Evolutionary conservation across 2,797 vertebrate genomes (phyloP).

Genomic region (Gadopsis marmoratus): DNA sequence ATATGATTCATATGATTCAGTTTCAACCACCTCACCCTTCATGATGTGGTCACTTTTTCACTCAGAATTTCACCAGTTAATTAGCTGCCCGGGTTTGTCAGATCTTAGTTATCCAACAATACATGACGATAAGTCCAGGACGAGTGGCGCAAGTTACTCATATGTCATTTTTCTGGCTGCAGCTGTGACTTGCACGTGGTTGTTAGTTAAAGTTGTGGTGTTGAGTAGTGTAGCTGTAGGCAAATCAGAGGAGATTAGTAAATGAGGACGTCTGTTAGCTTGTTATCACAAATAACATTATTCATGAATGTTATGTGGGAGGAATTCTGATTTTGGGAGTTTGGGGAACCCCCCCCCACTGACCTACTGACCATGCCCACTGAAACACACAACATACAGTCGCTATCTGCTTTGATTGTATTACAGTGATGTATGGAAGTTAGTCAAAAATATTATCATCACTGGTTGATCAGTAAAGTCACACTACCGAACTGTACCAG

Average conservation of each 20-base stretch:
- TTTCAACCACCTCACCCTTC: constrained; percentile 53
- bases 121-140: neutral
- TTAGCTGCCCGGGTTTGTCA: constrained; percentile 19
- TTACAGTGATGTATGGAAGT: neutral
- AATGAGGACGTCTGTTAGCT: neutral
- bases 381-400: constrained; percentile 3
- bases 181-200: neutral
- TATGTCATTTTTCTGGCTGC: neutral
- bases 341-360: neutral
- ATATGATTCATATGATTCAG: constrained; percentile 44
- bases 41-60: constrained; percentile 39
- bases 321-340: neutral
- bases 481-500: too few relatives aligned
- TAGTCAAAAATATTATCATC: too few relatives aligned
- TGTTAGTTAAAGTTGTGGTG: neutral
- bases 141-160: neutral
- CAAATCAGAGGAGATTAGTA: too few relatives aligned
- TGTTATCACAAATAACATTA: neutral
- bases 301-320: neutral
- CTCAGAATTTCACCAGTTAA: constrained; percentile 17
- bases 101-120: neutral
- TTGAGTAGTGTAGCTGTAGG: neutral
- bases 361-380: neutral
- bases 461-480: too few relatives aligned
- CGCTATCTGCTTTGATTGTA: neutral